Evolutionary conservation across 2,113 vertebrate genomes (phyloP), one percentile per base, ranked within the genome.

Genomic region (Microcebus griseorufus): DNA sequence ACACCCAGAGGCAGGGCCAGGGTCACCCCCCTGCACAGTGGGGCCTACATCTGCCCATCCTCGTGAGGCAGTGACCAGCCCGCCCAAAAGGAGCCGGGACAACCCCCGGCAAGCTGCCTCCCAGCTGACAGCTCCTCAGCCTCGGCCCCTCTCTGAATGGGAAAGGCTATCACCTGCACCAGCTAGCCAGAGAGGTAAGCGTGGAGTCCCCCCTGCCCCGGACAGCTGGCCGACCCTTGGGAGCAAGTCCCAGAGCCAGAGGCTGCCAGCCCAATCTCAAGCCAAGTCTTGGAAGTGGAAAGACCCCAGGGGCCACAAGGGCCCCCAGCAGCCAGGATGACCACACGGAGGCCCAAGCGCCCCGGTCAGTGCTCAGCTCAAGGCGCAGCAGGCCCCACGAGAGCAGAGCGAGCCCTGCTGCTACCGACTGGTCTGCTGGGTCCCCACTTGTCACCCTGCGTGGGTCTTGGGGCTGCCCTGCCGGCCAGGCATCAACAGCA

Each of bases 61-160:
- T 25, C 2, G 0, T 0, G 9, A 27, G 14, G 3, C 10, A 2
- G 2, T 39, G 73, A 73, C 12, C 3, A 1, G 20, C n/a, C 18
- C 0, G 0, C n/a, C 22, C 9, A 9, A 25, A 25, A 16, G 17
- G 22, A 10, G 48, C 18, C 39, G 3, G n/a, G 64, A 6, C 4
- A 2, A 25, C 3, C 3, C 34, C 39, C 7, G 0, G 2, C 22
- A 5, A 7, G 23, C 51, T 5, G 22, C 39, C 45, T 39, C 7
- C 4, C 4, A 18, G 55, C 39, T 0, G 23, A 18, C 0, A 0
- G 27, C 3, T 6, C 4, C 13, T 17, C 3, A 3, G 13, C 39
- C 32, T 25, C 9, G 9, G 45, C 27, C 22, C 3, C 6, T 60
- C 48, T 0, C 0, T 2, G 9, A 7, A 20, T 12, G 25, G 27